Percentiles rank a stretch among this genome's conserved stretches.
These are phyloP conservation scores for Ficedula albicollis DNA, from an alignment of 2,797 vertebrate species.

Conservation along the genomic window DNA sequence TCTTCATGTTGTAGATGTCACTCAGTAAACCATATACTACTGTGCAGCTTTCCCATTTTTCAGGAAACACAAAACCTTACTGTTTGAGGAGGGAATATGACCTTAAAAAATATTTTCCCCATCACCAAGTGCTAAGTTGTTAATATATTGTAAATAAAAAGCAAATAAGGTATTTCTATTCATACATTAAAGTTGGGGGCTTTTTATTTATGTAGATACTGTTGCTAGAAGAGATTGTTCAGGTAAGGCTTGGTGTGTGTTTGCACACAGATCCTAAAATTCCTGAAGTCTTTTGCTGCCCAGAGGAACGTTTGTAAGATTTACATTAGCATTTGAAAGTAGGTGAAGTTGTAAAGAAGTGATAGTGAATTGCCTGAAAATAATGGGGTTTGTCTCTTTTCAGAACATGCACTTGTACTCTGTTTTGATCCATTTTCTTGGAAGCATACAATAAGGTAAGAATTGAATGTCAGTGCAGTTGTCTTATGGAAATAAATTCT, in stretches of 20 bases:
- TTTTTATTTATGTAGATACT: no score
- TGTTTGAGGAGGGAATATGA: neutral
- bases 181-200: neutral
- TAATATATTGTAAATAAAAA: neutral
- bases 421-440: neutral
- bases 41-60: neutral
- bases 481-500: neutral
- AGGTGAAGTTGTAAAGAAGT: neutral
- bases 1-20: neutral
- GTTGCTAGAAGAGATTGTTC: neutral
- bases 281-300: neutral
- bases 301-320: neutral
- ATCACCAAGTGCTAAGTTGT: neutral
- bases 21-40: neutral
- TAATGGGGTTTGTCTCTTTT: neutral
- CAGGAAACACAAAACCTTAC: neutral
- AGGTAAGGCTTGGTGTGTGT: neutral
- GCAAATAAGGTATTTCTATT: neutral
- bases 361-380: neutral
- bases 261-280: neutral
- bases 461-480: neutral
- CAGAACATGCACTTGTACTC: neutral
- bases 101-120: neutral
- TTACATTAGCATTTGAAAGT: neutral
- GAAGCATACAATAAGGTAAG: neutral